phyloP scores from a whole-genome alignment of 2,797 vertebrate species.

The Perodicticus potto region DNA sequence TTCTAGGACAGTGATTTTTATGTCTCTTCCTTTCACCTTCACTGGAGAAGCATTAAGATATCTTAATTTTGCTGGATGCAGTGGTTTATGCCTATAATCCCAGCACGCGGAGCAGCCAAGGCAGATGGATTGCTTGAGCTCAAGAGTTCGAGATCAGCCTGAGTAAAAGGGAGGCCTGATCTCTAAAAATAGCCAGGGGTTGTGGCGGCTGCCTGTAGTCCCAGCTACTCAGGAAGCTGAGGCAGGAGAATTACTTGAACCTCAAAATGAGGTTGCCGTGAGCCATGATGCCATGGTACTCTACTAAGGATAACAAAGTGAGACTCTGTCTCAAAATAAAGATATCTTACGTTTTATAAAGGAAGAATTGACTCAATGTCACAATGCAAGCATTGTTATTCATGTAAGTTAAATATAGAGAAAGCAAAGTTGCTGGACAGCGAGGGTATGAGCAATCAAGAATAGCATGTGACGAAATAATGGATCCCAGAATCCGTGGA shows the following conservation, averaged over 20 bases:
- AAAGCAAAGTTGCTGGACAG: background rate
- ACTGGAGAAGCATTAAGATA: background rate
- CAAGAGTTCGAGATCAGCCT: too few relatives aligned
- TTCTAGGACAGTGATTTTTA: background rate
- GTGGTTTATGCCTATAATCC: too few relatives aligned
- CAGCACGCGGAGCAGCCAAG: too few relatives aligned
- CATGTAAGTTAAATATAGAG: background rate
- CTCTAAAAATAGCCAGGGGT: too few relatives aligned
- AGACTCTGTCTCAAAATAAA: background rate
- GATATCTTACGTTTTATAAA: constrained; percentile 11
- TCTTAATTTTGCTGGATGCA: background rate
- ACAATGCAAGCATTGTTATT: background rate
- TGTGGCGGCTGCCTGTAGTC: too few relatives aligned
- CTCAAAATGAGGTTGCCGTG: too few relatives aligned
- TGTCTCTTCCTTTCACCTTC: background rate
- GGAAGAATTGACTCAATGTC: background rate
- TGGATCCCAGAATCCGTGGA: background rate
- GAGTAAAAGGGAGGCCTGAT: too few relatives aligned
- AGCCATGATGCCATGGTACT: too few relatives aligned
- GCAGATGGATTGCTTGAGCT: too few relatives aligned
- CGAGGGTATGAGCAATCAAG: background rate
- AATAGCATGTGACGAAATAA: background rate
- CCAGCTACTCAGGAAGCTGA: too few relatives aligned
- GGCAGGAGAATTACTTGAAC: too few relatives aligned
- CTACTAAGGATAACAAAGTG: too few relatives aligned